Base-by-base conservation (phyloP, 2,797 vertebrate species). In the Bradypodion pumilum region DNA sequence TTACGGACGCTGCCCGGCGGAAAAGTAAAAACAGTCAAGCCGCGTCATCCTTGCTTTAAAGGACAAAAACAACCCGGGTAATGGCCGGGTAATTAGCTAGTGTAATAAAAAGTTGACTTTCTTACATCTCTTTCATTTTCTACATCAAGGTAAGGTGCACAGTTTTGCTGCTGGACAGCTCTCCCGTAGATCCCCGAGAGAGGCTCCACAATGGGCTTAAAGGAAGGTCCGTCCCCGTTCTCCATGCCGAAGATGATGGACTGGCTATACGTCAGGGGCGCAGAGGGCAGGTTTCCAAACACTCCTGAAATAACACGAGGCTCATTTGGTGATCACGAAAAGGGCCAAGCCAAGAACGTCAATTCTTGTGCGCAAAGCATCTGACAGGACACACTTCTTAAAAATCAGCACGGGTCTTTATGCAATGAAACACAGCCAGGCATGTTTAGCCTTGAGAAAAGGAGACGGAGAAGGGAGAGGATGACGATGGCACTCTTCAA, bases 101-200 rank as follows among this genome's bases (percentile, higher is more conserved):
- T n/a, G n/a, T n/a, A n/a, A n/a, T n/a, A n/a, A n/a, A n/a, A n/a
- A n/a, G n/a, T n/a, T n/a, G n/a, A n/a, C 40, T 37, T 19, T 76
- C 96, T 93, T 87, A 98, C 97, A 93, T 95, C 94, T 85, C 82
- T 90, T 78, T 96, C 97, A 40, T 85, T 93, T 27, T 91, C 95
- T 37, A 59, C 65, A 32, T 89, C 83, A 85, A 94, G 76, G n/a
- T 83, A 88, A 65, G 95, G 90, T 19, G 86, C n/a, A 42, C 73
- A 62, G 32, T 90, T 94, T 87, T 25, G 90, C 72, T 94, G 94
- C 56, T 92, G 93, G 70, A 94, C 78, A 8, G 94, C 92, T 44
- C 91, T 95, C 84, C 94, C 94, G 65, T 93, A 95, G 85, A 95
- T 83, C 74, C 94, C 96, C 3, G 94, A 85, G 2, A 94, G 92